Conservation (phyloP, 2,113 vertebrate genomes). For the Paradisaea rubra region DNA sequence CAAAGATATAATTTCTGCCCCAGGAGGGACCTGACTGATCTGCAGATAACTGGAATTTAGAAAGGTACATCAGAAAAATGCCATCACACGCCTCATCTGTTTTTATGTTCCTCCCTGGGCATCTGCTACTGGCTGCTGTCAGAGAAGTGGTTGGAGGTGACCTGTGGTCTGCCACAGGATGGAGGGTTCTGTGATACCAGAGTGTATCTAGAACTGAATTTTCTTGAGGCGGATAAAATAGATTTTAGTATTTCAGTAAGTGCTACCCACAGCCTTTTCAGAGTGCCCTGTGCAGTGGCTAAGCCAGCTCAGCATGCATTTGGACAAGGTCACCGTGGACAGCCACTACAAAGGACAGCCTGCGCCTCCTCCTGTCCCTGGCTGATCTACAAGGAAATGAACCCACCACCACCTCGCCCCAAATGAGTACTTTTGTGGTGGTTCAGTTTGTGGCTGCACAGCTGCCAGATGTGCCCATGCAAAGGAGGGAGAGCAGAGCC, state of each 20-base stretch:
- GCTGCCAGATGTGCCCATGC: neutral
- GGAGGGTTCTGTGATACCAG: neutral
- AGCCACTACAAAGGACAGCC: neutral
- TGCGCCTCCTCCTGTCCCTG: neutral
- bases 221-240: neutral
- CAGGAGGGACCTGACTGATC: neutral
- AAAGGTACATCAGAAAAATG: neutral
- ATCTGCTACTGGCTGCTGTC: neutral
- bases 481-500: neutral
- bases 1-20: neutral
- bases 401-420: neutral
- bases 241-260: neutral
- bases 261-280: neutral
- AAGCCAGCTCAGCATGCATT: neutral
- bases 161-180: neutral
- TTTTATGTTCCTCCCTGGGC: neutral
- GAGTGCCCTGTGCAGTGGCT: accelerated
- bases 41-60: neutral
- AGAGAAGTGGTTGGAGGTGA: neutral
- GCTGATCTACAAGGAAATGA: neutral
- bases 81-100: neutral
- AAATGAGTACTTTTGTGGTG: neutral
- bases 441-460: neutral
- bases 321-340: neutral
- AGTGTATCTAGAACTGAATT: neutral